A percentile compares a stretch with the other conserved stretches of the same genome.
These are phyloP conservation scores for Amblyraja radiata DNA, from an alignment of 2,797 vertebrate species.

Conservation along the genomic window DNA sequence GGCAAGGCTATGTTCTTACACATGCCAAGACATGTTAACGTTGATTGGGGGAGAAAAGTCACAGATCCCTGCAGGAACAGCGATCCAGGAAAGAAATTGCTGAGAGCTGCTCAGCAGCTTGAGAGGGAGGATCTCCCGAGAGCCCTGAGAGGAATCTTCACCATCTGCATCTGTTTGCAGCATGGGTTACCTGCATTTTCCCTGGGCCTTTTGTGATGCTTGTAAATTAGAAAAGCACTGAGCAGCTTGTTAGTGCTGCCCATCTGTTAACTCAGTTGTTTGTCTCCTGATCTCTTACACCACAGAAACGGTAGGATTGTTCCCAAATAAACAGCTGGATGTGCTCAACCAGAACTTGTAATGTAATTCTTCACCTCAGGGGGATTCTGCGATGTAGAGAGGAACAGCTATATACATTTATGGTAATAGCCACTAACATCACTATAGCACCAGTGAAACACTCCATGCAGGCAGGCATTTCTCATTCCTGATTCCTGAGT, in stretches of 20 bases:
- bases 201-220: not conserved
- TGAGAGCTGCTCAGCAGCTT: not conserved
- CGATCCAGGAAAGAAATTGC: not conserved
- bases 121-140: not conserved
- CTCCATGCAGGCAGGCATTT: not conserved
- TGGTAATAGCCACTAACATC: not conserved
- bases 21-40: not conserved
- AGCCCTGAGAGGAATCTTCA: not conserved
- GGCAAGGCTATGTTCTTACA: not conserved
- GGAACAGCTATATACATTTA: not conserved
- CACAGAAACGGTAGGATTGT: not conserved
- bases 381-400: not conserved
- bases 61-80: not conserved
- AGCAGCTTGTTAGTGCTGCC: constrained; percentile 21
- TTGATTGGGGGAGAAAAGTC: not conserved
- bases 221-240: constrained; percentile 7
- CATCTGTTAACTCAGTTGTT: constrained; percentile 18
- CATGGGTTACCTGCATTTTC: constrained; percentile 3
- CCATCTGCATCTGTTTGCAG: constrained; percentile 22
- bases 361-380: not conserved
- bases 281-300: constrained; percentile 16
- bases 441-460: not conserved
- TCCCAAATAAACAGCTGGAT: not conserved
- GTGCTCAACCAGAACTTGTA: not conserved
- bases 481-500: not conserved